Evolutionary conservation across 2,888 invertebrate species (phyloP).

Genomic region (Drosophila demipolita): DNA sequence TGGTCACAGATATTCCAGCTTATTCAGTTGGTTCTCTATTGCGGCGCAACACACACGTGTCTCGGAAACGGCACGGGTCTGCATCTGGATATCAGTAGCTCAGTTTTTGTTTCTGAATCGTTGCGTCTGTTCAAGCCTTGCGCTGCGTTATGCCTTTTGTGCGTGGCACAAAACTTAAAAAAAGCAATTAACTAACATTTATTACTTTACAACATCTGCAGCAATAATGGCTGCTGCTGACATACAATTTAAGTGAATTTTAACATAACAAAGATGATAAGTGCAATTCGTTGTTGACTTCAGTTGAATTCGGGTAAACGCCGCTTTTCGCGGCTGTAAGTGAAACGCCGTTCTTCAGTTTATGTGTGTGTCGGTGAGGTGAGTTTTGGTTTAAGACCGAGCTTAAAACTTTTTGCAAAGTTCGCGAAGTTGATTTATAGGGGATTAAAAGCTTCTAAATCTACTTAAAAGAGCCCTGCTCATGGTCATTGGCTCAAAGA

Average conservation of each 20-base stretch:
- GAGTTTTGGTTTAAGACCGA: slow-evolving; percentile 23
- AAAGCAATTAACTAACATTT: slow-evolving; percentile 5
- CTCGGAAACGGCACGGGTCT: slow-evolving; percentile 50
- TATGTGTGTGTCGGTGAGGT: slow-evolving; percentile 26
- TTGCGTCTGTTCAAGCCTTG: not conserved
- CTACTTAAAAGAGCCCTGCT: slow-evolving; percentile 10
- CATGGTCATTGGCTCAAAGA: slow-evolving; percentile 1
- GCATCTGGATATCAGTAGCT: slow-evolving; percentile 25
- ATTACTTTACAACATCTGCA: slow-evolving; percentile 23
- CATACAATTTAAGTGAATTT: slow-evolving; percentile 34
- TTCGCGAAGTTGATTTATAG: slow-evolving; percentile 37
- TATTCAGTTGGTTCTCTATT: slow-evolving; percentile 75
- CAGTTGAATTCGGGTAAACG: slow-evolving; percentile 40
- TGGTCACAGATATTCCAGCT: slow-evolving; percentile 36
- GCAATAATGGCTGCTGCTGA: slow-evolving; percentile 23
- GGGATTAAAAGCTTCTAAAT: slow-evolving; percentile 29
- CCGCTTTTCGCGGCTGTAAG: slow-evolving; percentile 7
- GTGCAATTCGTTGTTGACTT: slow-evolving; percentile 29
- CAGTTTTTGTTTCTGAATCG: slow-evolving; percentile 5
- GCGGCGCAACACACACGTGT: slow-evolving; percentile 75
- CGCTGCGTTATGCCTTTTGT: slow-evolving; percentile 7
- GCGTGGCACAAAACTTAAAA: slow-evolving; percentile 4
- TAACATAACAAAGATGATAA: slow-evolving; percentile 31
- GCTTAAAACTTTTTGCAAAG: slow-evolving; percentile 34
- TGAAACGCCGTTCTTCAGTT: slow-evolving; percentile 1